These are phyloP conservation scores for Rotaria sp. DNA, from an alignment of 2,888 invertebrate genomes.

Conservation along the genomic window DNA sequence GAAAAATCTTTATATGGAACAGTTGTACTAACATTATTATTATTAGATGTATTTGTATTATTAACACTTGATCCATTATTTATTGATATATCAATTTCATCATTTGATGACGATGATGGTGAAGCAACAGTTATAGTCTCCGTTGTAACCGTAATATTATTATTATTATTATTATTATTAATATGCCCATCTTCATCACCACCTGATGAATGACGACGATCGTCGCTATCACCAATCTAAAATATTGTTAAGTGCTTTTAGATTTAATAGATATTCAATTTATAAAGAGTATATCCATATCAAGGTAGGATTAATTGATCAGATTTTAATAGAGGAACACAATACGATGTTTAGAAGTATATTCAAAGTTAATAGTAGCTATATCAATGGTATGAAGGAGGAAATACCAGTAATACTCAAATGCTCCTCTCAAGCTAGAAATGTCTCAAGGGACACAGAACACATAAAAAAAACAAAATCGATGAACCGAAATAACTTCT, in stretches of 20 bases:
- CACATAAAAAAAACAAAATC: too few relatives aligned
- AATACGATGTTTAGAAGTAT: too few relatives aligned
- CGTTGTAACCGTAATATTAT: background rate
- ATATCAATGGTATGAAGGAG: too few relatives aligned
- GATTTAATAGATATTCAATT: too few relatives aligned
- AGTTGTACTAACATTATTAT: background rate
- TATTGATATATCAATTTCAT: background rate
- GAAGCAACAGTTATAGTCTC: background rate
- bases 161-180: background rate
- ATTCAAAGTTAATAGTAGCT: too few relatives aligned
- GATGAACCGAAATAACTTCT: too few relatives aligned
- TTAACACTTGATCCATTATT: background rate
- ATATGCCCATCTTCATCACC: background rate
- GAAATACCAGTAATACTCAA: too few relatives aligned
- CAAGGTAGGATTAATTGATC: too few relatives aligned
- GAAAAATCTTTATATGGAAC: slow-evolving; percentile 62
- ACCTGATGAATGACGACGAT: background rate
- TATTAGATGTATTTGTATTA: background rate
- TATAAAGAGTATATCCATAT: too few relatives aligned
- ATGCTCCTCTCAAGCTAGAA: too few relatives aligned
- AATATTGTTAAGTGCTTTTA: background rate
- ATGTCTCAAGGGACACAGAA: too few relatives aligned
- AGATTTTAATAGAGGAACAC: too few relatives aligned
- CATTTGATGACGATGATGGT: background rate
- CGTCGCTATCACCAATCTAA: background rate